These are phyloP conservation scores for Aphis gossypii DNA, from an alignment of 1,140 invertebrate genomes.

Conservation along the genomic window DNA sequence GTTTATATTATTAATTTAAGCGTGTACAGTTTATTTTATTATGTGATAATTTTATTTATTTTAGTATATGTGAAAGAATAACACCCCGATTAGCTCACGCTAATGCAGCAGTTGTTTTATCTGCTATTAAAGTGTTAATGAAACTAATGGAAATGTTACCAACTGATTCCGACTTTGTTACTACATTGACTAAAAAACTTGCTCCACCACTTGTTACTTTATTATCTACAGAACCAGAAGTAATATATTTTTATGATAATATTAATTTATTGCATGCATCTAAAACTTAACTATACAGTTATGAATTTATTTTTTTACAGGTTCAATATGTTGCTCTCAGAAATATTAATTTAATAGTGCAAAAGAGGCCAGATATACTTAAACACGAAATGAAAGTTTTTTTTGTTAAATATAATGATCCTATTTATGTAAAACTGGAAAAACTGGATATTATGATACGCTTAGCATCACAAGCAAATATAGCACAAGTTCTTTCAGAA, in stretches of 20 bases:
- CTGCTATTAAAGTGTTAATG: slow-evolving; percentile 97
- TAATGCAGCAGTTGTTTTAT: slow-evolving; percentile 99
- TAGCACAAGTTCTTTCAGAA: slow-evolving; percentile 97
- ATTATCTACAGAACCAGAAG: slow-evolving; percentile 96
- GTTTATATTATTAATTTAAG: background rate
- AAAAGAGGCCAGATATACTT: slow-evolving; percentile 98
- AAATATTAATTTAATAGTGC: slow-evolving; percentile 99
- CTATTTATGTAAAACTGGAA: slow-evolving; percentile 99
- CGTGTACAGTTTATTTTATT: background rate
- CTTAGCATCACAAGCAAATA: slow-evolving; percentile 96
- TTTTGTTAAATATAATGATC: slow-evolving; percentile 99
- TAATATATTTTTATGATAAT: slow-evolving; percentile 7
- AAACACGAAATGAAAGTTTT: slow-evolving; percentile 99
- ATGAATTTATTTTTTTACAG: slow-evolving; percentile 21
- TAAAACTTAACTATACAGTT: background rate
- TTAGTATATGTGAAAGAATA: slow-evolving; percentile 95
- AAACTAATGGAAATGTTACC: slow-evolving; percentile 98
- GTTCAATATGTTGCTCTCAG: slow-evolving; percentile 97
- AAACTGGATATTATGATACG: slow-evolving; percentile 99
- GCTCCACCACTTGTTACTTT: slow-evolving; percentile 98
- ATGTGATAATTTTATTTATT: background rate
- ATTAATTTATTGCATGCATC: background rate
- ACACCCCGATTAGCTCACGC: slow-evolving; percentile 97
- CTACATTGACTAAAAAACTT: slow-evolving; percentile 93
- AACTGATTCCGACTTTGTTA: slow-evolving; percentile 91